A percentile compares a stretch with the other conserved stretches of the same genome.
These are phyloP conservation scores for Alectura lathami DNA, from an alignment of 2,113 vertebrate species.

Conservation along the genomic window DNA sequence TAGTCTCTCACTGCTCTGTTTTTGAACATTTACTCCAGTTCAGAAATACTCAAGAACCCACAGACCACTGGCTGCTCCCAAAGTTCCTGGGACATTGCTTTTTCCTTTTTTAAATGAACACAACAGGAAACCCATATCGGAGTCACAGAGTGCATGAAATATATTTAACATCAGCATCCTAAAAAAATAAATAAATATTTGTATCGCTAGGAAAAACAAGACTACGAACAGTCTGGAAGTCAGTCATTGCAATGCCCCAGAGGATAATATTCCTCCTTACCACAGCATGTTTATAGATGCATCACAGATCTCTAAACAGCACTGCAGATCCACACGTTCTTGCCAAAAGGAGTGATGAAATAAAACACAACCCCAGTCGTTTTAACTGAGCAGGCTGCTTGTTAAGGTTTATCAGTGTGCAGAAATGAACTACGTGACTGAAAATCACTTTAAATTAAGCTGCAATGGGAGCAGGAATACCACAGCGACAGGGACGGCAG, in stretches of 20 bases:
- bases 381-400: neutral
- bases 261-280: neutral
- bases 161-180: slow-evolving; percentile 19
- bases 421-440: neutral
- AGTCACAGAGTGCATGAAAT: neutral
- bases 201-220: neutral
- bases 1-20: neutral
- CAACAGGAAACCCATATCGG: slow-evolving; percentile 28
- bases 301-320: neutral
- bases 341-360: neutral
- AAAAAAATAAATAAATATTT: slow-evolving; percentile 18
- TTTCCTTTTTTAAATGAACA: neutral
- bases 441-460: neutral
- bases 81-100: neutral
- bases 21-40: neutral
- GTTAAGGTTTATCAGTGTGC: neutral
- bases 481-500: neutral
- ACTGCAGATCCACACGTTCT: neutral
- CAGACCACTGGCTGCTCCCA: neutral
- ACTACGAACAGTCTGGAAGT: neutral
- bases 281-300: neutral
- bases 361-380: neutral
- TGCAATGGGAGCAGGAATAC: neutral
- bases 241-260: neutral
- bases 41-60: slow-evolving; percentile 21